Conservation (phyloP, 2,113 vertebrate genomes). For the Alouatta palliata region DNA sequence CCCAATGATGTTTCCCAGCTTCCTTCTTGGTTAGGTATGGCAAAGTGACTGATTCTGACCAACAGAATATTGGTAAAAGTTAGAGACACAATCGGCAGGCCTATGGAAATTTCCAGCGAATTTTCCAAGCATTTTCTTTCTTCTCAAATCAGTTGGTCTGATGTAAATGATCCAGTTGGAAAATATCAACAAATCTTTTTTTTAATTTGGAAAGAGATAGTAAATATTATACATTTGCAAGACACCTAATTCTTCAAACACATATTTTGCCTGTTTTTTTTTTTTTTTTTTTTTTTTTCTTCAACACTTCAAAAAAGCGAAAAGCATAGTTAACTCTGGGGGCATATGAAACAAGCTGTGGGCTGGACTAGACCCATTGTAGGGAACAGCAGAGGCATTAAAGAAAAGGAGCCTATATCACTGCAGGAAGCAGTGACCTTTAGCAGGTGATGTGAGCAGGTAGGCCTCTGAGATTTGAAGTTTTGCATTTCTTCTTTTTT, state of each 20-base stretch:
- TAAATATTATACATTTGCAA: neutral
- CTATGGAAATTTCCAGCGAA: neutral
- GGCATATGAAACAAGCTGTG: neutral
- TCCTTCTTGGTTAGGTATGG: neutral
- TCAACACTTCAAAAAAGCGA: neutral
- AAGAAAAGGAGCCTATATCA: neutral
- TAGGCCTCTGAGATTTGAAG: neutral
- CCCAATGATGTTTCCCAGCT: neutral
- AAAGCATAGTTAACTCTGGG: neutral
- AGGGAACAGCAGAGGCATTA: accelerated
- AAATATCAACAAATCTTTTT: neutral
- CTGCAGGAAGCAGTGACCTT: neutral
- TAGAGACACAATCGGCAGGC: neutral
- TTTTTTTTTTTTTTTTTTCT: neutral
- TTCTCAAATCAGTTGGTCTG: neutral
- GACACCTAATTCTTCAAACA: neutral
- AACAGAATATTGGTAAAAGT: neutral
- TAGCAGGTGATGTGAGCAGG: accelerated
- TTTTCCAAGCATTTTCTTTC: neutral
- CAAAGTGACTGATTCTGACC: neutral
- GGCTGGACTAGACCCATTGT: neutral
- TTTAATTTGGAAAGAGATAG: neutral
- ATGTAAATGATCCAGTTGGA: neutral
- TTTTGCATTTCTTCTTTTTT: neutral
- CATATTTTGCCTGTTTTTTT: neutral